Evolutionary conservation across 2,888 invertebrate species (phyloP), one percentile per base, ranked within the genome.

Genomic region (Xanthia icteritia): DNA sequence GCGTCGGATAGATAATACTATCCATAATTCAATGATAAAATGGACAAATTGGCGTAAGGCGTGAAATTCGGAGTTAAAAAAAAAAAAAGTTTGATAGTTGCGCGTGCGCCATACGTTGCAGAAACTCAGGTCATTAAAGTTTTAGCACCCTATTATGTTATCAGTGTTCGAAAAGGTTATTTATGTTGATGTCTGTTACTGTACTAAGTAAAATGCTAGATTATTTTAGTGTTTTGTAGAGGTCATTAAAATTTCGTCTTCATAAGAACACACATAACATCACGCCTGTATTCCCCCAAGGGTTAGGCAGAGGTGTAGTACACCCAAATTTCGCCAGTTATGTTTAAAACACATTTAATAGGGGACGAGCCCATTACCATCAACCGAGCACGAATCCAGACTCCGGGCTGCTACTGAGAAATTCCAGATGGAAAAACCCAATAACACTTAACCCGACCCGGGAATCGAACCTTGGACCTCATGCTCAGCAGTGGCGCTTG

Each of bases 41-140:
- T 36, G 23, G 27, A 85, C 67, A 76, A 82, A 79, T 73, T 76
- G 63, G 63, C 23, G 64, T 73, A 56, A 66, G 51, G 5, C 39
- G 11, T 61, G 64, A 54, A 67, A 17, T 76, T 56, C 17, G 13
- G 2, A 73, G 51, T n/a, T n/a, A n/a, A n/a, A n/a, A n/a, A n/a
- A n/a, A n/a, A 77, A 65, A 77, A 56, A 84, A 70, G 36, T 75
- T 75, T 75, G 45, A 79, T 70, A 58, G 66, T 42, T 23, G 36
- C 66, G 45, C 27, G 45, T 65, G 58, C 45, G 64, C 11, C n/a
- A 15, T 27, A 27, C 2, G 13, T 27, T 56, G 56, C n/a, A 56
- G 56, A 27, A 27, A 56, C 56, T 13, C 13, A 27, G 9, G 5
- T 5, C 48, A 72, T 77, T 64, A 77, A 82, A 68, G 39, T 61